These are phyloP conservation scores for Morelia viridis DNA, from an alignment of 2,797 vertebrate species.

Conservation along the genomic window DNA sequence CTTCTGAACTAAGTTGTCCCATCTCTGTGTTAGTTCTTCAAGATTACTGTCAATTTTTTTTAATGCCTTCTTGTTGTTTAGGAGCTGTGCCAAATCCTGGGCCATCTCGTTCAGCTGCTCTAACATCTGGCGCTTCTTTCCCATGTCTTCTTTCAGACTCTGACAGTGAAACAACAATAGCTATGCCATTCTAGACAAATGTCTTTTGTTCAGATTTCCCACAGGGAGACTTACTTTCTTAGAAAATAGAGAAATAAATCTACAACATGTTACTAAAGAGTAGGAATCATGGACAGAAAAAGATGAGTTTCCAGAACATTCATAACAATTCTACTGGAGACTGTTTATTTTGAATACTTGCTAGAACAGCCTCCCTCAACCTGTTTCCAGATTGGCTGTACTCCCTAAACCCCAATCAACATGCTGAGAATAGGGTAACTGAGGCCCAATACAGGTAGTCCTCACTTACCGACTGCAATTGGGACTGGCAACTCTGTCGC, in stretches of 20 bases:
- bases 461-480: background rate
- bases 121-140: conserved; percentile 86
- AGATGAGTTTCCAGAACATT: background rate
- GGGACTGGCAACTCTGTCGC: background rate
- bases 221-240: background rate
- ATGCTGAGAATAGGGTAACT: background rate
- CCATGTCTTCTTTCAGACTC: conserved; percentile 92
- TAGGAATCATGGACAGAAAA: background rate
- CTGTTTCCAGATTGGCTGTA: background rate
- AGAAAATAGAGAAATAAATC: background rate
- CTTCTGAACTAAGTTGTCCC: conserved; percentile 94
- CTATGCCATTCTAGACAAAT: background rate
- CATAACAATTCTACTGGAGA: background rate
- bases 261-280: background rate
- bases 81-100: conserved; percentile 85
- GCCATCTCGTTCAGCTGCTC: conserved; percentile 89
- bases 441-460: background rate
- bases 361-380: background rate
- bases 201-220: background rate
- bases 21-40: conserved; percentile 90
- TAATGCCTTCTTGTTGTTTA: conserved; percentile 78
- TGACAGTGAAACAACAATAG: conserved; percentile 54
- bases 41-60: conserved; percentile 81
- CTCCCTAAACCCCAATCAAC: background rate
- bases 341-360: background rate